Base-by-base conservation (phyloP, 1,140 invertebrate genomes). In the Cepaea nemoralis region DNA sequence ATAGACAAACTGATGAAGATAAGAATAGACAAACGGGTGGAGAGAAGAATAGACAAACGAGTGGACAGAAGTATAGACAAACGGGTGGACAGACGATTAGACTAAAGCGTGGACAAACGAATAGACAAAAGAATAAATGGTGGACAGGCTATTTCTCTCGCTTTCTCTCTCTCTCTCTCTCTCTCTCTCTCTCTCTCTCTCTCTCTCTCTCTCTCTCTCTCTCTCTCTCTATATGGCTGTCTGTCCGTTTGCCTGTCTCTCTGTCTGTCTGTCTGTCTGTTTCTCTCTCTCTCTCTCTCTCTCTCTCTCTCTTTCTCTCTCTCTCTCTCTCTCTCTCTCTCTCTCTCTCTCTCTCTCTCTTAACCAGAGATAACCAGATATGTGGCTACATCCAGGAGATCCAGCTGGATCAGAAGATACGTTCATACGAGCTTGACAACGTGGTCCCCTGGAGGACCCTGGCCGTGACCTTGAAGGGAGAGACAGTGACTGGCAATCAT, bases 361-460 rank as follows among this genome's bases (percentile, higher is more conserved):
- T n/a, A n/a, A n/a, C n/a, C n/a, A n/a, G n/a, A n/a, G n/a, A n/a
- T n/a, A n/a, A n/a, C n/a, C n/a, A n/a, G n/a, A n/a, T n/a, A n/a
- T n/a, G n/a, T n/a, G n/a, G n/a, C n/a, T n/a, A n/a, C n/a, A n/a
- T 39, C 8, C 24, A 77, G 75, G 55, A 39, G 27, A 77, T 77
- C 10, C 50, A 50, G 5, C 27, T 77, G 22, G 14, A 55, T 14
- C 27, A 39, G 2, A 16, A 22, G 33, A 35, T 77, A 2, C 48
- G 75, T 1, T 77, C 75, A 10, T 77, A 77, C 75, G 75, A 77
- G 39, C 75, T 77, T 1, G 2, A 2, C 2, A 24, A 24, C 14
- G 31, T 66, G 27, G 0, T 1, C 1, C 0, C 59, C 3, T 77
- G 75, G 75, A 48, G 35, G 19, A 31, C 74, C 22, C 27, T 76